A percentile compares a stretch with the other conserved stretches of the same genome.
Evolutionary conservation across 2,888 invertebrate species (phyloP).

Genomic region (Heliconius cydno): DNA sequence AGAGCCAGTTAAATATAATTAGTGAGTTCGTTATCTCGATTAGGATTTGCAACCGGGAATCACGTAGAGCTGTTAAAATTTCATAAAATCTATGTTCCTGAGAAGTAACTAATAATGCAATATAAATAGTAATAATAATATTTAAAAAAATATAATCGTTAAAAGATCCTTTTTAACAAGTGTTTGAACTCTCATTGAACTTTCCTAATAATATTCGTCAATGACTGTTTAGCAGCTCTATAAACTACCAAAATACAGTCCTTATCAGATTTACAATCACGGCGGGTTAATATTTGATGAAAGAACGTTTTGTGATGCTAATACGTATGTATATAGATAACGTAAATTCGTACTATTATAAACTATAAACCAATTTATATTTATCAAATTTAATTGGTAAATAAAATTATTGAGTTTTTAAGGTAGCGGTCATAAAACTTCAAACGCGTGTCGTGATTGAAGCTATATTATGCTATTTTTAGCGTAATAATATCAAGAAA

Average conservation of each 20-base stretch:
- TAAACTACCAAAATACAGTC: conserved; percentile 52
- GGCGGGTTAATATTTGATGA: conserved; percentile 75
- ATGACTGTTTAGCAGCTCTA: conserved; percentile 57
- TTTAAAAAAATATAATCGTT: not conserved
- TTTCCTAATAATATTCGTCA: not conserved
- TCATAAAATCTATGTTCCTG: not conserved
- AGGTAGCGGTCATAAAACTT: conserved; percentile 19
- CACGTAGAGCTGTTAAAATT: conserved; percentile 49
- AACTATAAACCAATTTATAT: conserved; percentile 25
- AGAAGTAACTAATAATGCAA: not conserved
- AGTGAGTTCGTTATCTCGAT: conserved; percentile 71
- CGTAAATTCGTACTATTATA: conserved; percentile 30
- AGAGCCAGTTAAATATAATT: conserved; percentile 68
- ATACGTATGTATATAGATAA: conserved; percentile 58
- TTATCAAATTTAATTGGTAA: not conserved
- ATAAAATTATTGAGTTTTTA: not conserved
- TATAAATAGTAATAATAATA: not conserved
- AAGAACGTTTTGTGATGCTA: conserved; percentile 80
- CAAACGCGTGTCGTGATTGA: conserved; percentile 35
- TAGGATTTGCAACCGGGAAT: conserved; percentile 58
- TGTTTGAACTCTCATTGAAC: not conserved
- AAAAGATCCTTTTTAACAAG: no score
- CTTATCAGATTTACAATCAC: conserved; percentile 70
- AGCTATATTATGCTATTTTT: conserved; percentile 33
- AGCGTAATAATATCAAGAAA: conserved; percentile 27